phyloP scores from a whole-genome alignment of 2,888 invertebrate genomes.

The Drosophila affinis region DNA sequence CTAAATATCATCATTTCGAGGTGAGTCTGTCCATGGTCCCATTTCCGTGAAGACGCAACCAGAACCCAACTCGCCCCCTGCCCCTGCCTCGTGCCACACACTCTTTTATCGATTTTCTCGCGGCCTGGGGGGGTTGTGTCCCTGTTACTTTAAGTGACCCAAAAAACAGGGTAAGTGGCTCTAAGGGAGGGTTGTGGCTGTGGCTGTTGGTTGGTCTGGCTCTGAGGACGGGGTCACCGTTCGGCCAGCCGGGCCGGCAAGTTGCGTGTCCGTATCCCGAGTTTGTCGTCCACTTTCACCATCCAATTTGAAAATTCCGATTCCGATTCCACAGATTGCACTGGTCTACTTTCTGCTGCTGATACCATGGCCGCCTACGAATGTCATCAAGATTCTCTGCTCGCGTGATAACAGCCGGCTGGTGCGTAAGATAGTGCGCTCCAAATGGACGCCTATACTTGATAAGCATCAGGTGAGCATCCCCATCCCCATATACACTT shows the following conservation, averaged over 20 bases:
- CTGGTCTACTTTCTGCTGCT: slow-evolving; percentile 91
- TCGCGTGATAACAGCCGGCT: slow-evolving; percentile 94
- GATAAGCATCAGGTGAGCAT: slow-evolving; percentile 89
- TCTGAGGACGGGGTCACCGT: slow-evolving; percentile 1
- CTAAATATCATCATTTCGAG: slow-evolving; percentile 93
- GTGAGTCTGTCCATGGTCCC: slow-evolving; percentile 85
- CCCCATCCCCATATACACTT: neutral
- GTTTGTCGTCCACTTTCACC: slow-evolving; percentile 16
- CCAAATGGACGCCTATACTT: slow-evolving; percentile 95
- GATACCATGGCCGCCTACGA: slow-evolving; percentile 95
- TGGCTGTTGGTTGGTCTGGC: neutral
- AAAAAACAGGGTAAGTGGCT: slow-evolving; percentile 43
- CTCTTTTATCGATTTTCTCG: slow-evolving; percentile 77
- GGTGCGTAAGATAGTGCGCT: slow-evolving; percentile 93
- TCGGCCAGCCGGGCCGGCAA: slow-evolving; percentile 30
- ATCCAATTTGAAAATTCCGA: neutral
- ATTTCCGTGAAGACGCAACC: slow-evolving; percentile 22
- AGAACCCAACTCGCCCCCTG: slow-evolving; percentile 4
- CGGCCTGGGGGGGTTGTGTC: slow-evolving; percentile 56
- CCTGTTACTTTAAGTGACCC: slow-evolving; percentile 70
- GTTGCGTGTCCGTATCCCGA: slow-evolving; percentile 21
- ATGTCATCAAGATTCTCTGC: slow-evolving; percentile 93
- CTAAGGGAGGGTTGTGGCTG: slow-evolving; percentile 28
- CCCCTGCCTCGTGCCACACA: slow-evolving; percentile 1
- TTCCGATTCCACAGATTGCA: slow-evolving; percentile 86